Evolutionary conservation across 1,140 invertebrate species (phyloP).

Genomic region (Heterodera carotae): DNA sequence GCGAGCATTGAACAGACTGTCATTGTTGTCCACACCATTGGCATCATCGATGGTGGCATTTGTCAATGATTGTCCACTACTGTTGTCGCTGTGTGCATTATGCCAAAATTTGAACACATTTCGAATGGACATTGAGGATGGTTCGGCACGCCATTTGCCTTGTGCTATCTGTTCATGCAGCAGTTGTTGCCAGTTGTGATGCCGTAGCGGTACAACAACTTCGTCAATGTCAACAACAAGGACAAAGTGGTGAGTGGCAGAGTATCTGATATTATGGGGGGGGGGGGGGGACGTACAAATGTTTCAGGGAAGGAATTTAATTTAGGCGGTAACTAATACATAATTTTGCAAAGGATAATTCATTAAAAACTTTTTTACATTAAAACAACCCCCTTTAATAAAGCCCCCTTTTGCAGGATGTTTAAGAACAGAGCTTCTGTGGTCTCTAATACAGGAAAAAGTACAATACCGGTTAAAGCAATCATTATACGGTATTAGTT

Average conservation of each 20-base stretch:
- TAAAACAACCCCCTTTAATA: no score
- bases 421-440: no score
- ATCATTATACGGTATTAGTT: slow-evolving; percentile 93
- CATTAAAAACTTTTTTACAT: no score
- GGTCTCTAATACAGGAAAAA: no score
- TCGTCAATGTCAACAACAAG: slow-evolving; percentile 89
- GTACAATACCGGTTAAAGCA: slow-evolving; percentile 85
- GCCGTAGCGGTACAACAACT: slow-evolving; percentile 85
- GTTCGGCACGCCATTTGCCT: slow-evolving; percentile 61
- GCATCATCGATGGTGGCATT: slow-evolving; percentile 13
- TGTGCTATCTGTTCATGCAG: slow-evolving; percentile 70
- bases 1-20: slow-evolving; percentile 23
- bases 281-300: no score
- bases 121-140: slow-evolving; percentile 45
- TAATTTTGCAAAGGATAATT: no score
- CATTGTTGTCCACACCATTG: no score
- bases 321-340: no score
- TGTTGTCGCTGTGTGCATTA: not conserved
- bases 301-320: no score
- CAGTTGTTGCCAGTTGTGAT: slow-evolving; percentile 76
- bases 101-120: slow-evolving; percentile 53
- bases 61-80: not conserved
- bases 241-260: slow-evolving; percentile 80
- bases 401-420: no score
- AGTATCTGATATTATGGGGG: slow-evolving; percentile 56